Evolutionary conservation across 2,113 vertebrate genomes (phyloP), one percentile per base, ranked within the genome.

Genomic region (Mesitornis unicolor): DNA sequence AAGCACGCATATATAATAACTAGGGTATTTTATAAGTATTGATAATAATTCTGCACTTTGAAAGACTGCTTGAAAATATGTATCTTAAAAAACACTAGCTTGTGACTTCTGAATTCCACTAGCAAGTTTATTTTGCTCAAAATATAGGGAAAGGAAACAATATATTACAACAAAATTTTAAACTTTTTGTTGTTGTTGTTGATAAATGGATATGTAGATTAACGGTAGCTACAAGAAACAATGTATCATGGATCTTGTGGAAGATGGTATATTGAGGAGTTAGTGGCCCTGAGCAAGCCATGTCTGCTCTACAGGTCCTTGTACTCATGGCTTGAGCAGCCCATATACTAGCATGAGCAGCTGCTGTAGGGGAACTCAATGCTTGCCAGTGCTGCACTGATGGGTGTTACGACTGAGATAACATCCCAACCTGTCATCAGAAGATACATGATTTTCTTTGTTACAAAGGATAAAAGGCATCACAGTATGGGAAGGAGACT

Each of bases 271-370:
- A 35, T 31, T 12, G 24, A 69, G n/a, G 29, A 76, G 10, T 28
- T 47, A 24, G 10, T 25, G n/a, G 40, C 20, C 24, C 29, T 33
- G 40, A 75, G 11, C 13, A 25, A n/a, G 10, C 10, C 42, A 33
- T 1, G 5, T 26, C 43, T 50, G 17, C 35, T 48, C 29, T 48
- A 16, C 1, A 28, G n/a, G n/a, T 21, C 21, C 21, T 38, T 0
- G 0, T 35, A 31, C 29, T 47, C 4, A 0, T 0, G n/a, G 11
- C 5, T 22, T 13, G 25, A 42, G 25, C 24, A 54, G 29, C 13
- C 20, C 4, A 0, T 26, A 7, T 8, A 29, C 25, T 24, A 40
- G 15, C 25, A 45, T 10, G 24, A 73, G 24, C 12, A 40, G 13
- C 5, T 0, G 1, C 17, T 45, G 25, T 21, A 63, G 36, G 5